Evolutionary conservation across 2,797 vertebrate species (phyloP).

Genomic region (Naso thynnoides): DNA sequence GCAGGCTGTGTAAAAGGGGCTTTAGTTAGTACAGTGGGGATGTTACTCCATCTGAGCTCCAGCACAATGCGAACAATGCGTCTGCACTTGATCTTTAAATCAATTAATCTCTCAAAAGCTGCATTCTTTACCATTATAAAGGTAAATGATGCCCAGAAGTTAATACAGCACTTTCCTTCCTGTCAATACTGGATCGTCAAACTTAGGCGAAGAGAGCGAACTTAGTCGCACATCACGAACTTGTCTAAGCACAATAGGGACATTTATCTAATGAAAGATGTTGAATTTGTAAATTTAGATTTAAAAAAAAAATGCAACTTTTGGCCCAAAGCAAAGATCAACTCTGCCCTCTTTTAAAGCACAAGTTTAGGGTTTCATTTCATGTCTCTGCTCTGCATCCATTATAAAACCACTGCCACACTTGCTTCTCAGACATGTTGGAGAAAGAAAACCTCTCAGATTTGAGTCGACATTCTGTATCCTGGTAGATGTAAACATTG

Average conservation of each 20-base stretch:
- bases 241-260: conserved; percentile 73
- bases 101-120: conserved; percentile 41
- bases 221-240: conserved; percentile 42
- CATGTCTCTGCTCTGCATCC: conserved; percentile 17
- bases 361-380: conserved; percentile 66
- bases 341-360: conserved; percentile 65
- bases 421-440: conserved; percentile 49
- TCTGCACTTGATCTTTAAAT: conserved; percentile 40
- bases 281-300: conserved; percentile 32
- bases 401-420: conserved; percentile 72
- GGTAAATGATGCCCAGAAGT: conserved; percentile 30
- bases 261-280: conserved; percentile 20
- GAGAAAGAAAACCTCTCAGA: conserved; percentile 43
- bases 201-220: conserved; percentile 33
- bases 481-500: conserved; percentile 72
- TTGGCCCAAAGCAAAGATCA: conserved; percentile 36
- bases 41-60: conserved; percentile 14
- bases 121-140: conserved; percentile 25
- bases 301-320: not conserved
- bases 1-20: not conserved
- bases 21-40: conserved; percentile 4
- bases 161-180: conserved; percentile 36
- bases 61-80: conserved; percentile 23
- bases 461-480: conserved; percentile 49
- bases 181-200: conserved; percentile 29